Percentiles rank a stretch among this genome's conserved stretches.
phyloP scores from a whole-genome alignment of 2,113 vertebrate species.

The Cyanistes caeruleus region DNA sequence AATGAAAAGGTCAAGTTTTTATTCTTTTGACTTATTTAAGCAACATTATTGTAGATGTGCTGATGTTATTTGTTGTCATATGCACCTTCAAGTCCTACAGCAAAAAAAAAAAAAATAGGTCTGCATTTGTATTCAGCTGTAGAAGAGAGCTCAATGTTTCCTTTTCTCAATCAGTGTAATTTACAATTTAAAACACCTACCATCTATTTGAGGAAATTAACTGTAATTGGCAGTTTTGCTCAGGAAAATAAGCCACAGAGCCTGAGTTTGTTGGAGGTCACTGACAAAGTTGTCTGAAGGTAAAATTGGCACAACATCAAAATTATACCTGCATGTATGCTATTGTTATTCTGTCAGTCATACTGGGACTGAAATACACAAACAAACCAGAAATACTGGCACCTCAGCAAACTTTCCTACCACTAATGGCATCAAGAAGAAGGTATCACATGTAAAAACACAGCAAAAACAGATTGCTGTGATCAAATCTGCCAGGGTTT shows the following conservation, averaged over 20 bases:
- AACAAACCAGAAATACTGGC: not conserved
- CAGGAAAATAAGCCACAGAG: not conserved
- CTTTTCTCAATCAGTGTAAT: not conserved
- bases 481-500: not conserved
- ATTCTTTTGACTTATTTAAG: not conserved
- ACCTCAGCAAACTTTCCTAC: not conserved
- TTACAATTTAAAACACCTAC: conserved; percentile 39
- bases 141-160: not conserved
- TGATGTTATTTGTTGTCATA: not conserved
- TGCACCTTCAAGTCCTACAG: not conserved
- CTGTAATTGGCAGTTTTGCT: conserved; percentile 13
- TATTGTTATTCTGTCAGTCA: not conserved
- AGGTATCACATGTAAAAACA: not conserved
- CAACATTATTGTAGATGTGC: not conserved
- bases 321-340: not conserved
- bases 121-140: conserved; percentile 14
- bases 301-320: not conserved
- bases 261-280: conserved; percentile 13
- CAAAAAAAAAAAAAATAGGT: not conserved
- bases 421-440: not conserved
- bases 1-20: not conserved
- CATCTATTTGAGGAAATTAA: conserved; percentile 25
- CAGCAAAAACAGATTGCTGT: not conserved
- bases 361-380: not conserved
- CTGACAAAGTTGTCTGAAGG: not conserved